Conservation (phyloP, 2,888 invertebrate genomes). For the Drosophila anomelani region DNA sequence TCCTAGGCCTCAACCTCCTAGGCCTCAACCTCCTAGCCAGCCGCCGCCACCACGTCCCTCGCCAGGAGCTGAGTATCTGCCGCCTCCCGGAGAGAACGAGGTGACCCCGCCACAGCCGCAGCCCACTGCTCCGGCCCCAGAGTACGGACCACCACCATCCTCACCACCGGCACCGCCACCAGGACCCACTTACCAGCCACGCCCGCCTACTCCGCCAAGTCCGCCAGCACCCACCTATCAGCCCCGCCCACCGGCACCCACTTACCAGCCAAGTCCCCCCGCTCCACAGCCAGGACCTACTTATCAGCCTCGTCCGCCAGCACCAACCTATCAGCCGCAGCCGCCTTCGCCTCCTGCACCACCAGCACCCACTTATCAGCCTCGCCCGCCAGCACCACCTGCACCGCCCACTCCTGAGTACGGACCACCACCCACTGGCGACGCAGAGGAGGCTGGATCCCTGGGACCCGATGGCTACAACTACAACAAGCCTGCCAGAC, state of each 20-base stretch:
- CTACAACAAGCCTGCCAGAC: constrained; percentile 82
- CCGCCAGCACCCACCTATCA: constrained; percentile 46
- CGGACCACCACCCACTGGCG: constrained; percentile 52
- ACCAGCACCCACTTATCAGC: constrained; percentile 53
- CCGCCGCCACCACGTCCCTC: constrained; percentile 56
- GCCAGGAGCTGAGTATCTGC: constrained; percentile 58
- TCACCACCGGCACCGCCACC: constrained; percentile 50
- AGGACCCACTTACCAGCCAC: constrained; percentile 54
- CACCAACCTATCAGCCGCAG: constrained; percentile 52
- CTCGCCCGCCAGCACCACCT: constrained; percentile 48
- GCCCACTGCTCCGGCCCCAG: constrained; percentile 41
- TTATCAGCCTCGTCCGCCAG: constrained; percentile 54
- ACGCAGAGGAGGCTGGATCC: constrained; percentile 76
- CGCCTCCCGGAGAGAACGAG: constrained; percentile 46
- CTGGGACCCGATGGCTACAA: constrained; percentile 84
- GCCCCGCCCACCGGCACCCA: constrained; percentile 54
- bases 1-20: constrained; percentile 59
- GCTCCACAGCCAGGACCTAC: constrained; percentile 33
- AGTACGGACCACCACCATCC: constrained; percentile 41
- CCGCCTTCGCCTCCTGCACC: constrained; percentile 49
- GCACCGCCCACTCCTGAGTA: constrained; percentile 52
- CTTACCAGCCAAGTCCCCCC: constrained; percentile 1
- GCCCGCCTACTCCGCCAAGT: constrained; percentile 54
- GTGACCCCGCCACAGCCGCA: constrained; percentile 40
- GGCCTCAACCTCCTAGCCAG: constrained; percentile 45